Conservation (phyloP, 2,888 invertebrate genomes). For the Automeris io region DNA sequence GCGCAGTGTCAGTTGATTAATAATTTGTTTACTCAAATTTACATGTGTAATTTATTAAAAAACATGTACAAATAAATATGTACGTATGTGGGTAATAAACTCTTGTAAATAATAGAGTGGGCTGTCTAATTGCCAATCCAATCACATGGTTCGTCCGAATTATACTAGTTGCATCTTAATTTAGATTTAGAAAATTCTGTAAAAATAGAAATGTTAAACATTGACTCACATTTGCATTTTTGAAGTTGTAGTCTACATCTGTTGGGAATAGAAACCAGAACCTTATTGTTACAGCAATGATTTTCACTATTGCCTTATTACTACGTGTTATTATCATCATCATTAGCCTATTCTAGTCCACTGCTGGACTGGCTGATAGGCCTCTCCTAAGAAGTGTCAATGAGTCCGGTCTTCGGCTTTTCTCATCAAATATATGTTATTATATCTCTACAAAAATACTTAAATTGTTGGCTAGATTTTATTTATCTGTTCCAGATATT, state of each 20-base stretch:
- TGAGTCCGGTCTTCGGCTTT: too few relatives aligned
- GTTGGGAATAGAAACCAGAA: too few relatives aligned
- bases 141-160: constrained; percentile 7
- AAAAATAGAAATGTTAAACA: not conserved
- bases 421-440: too few relatives aligned
- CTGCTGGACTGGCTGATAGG: too few relatives aligned
- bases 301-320: too few relatives aligned
- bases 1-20: constrained; percentile 16
- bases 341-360: too few relatives aligned
- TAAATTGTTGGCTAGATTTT: too few relatives aligned
- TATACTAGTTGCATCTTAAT: constrained; percentile 1
- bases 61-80: constrained; percentile 8
- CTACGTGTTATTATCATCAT: too few relatives aligned
- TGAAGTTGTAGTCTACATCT: not conserved
- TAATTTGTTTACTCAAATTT: constrained; percentile 12
- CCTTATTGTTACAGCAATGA: too few relatives aligned
- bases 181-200: not conserved
- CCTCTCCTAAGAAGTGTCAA: too few relatives aligned
- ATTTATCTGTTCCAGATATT: too few relatives aligned
- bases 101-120: constrained; percentile 15
- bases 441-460: too few relatives aligned
- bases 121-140: constrained; percentile 17
- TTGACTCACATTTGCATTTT: not conserved
- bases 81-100: constrained; percentile 11
- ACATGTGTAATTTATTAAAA: constrained; percentile 14